Base-by-base conservation (phyloP, 2,888 invertebrate genomes). In the Luperina testacea region DNA sequence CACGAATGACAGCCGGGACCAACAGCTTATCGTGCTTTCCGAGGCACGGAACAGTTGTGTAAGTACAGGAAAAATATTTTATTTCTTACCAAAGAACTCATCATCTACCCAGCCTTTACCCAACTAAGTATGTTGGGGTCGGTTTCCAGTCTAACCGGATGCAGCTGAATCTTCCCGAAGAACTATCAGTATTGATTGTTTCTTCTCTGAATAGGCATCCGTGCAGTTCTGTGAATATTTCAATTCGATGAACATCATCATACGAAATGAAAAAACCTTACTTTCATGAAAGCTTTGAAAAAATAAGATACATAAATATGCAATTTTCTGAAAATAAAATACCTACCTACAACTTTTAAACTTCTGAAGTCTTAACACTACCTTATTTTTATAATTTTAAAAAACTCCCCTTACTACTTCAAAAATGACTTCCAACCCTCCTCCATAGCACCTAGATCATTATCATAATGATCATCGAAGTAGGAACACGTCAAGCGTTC, bases 391-490 rank as follows among this genome's bases (percentile, higher is more conserved):
- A 15, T 61, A 2, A 27, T 61, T 61, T 15, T 7, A 15, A 17
- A 38, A 63, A 1, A 24, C 6, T 9, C 2, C n/a, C 9, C 6
- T 9, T 24, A 48, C 11, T 17, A 24, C 51, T 32, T 48, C 0
- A 24, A 48, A 11, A 53, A 59, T 13, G 0, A 9, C 38, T 6
- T 3, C 24, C 15, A 38, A 15, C 20, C 15, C 9, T 5, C 32
- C 32, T n/a, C 20, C 20, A 32, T 32, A 77, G 3, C 45, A 57
- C 3, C 80, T 9, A 32, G 20, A 53, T 53, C 42, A 61, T 68
- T 82, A 75, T 53, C 20, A 38, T 75, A 75, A 82, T 74, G 63
- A 27, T 15, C 11, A 6, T 73, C 17, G 11, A 63, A 27, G 5
- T 53, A 27, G n/a, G 53, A 75, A 11, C 45, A 24, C 13, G 53